Conservation (phyloP, 2,113 vertebrate species). For the Anolis sagrei region DNA sequence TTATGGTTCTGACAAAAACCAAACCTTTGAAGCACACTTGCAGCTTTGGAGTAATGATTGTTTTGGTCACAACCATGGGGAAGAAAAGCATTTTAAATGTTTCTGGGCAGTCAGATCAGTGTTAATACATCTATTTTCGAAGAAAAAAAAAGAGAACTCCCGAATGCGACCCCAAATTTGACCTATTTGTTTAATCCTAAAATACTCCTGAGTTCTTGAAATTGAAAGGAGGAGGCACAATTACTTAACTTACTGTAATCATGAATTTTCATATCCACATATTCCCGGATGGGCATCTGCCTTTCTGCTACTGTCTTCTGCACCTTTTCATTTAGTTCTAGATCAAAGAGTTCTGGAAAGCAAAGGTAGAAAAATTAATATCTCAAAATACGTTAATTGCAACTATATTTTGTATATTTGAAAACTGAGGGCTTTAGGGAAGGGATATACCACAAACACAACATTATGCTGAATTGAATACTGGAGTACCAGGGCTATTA, state of each 20-base stretch:
- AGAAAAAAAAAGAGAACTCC: background rate
- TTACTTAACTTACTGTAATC: constrained; percentile 87
- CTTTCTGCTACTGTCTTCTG: constrained; percentile 79
- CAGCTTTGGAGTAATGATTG: background rate
- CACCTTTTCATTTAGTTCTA: constrained; percentile 90
- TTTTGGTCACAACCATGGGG: background rate
- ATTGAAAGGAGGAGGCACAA: background rate
- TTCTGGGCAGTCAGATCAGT: background rate
- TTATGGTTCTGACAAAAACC: background rate
- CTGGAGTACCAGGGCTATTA: background rate
- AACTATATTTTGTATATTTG: background rate
- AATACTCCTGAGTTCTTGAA: background rate
- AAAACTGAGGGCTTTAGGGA: background rate
- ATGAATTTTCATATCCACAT: constrained; percentile 82
- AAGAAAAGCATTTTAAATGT: background rate
- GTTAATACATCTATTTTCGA: background rate
- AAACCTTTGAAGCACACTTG: background rate
- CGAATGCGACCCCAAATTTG: background rate
- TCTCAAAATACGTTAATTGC: background rate
- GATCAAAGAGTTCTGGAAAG: constrained; percentile 83
- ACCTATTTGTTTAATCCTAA: background rate
- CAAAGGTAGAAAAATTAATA: constrained; percentile 22
- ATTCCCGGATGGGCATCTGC: constrained; percentile 93
- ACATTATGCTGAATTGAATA: background rate
- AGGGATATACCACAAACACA: no score